Base-by-base conservation (phyloP, 2,888 invertebrate species). In the Eristalis intricaria region DNA sequence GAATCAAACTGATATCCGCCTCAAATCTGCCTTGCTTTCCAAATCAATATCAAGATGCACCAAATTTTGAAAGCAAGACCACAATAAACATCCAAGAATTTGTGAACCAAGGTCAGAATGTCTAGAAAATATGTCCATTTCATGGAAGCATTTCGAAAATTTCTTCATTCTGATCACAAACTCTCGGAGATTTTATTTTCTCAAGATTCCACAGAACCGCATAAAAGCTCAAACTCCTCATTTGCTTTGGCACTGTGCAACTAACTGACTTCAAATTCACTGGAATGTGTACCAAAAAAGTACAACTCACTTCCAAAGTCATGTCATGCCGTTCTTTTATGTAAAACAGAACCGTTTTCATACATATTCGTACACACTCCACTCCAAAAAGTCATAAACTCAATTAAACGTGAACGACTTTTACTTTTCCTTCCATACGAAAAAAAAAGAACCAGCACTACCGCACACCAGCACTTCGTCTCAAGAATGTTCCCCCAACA, bases 371-470 rank as follows among this genome's bases (percentile, higher is more conserved):
- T 38, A 35, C 22, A 61, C 29, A 60, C 68, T 64, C 60, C 75
- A 43, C 22, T 32, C 32, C 63, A 50, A 60, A 50, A 76, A 58
- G 68, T 50, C 64, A 60, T 84, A 87, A 87, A 76, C 71, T 84
- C 79, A 87, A 87, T 87, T 79, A 79, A 80, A 87, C 76, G 58
- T 69, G 76, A 84, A 84, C 87, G 76, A 87, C 87, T 87, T 87
- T 87, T 87, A 87, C 87, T 87, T 84, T 87, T 84, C 76, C 75
- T 60, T 56, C 43, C 56, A 26, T 29, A 70, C 56, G 11, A 70
- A 50, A 35, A 56, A 58, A 38, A 68, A 43, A 7, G 26, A 61
- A 68, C 15, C 15, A 43, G 29, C 56, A 32, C 63, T 43, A 61
- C 69, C 58, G 50, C 50, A 19, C 38, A 56, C 61, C 32, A 50